Evolutionary conservation across 2,888 invertebrate genomes (phyloP), one percentile per base, ranked within the genome.

Genomic region (Cheilosia vulpina): DNA sequence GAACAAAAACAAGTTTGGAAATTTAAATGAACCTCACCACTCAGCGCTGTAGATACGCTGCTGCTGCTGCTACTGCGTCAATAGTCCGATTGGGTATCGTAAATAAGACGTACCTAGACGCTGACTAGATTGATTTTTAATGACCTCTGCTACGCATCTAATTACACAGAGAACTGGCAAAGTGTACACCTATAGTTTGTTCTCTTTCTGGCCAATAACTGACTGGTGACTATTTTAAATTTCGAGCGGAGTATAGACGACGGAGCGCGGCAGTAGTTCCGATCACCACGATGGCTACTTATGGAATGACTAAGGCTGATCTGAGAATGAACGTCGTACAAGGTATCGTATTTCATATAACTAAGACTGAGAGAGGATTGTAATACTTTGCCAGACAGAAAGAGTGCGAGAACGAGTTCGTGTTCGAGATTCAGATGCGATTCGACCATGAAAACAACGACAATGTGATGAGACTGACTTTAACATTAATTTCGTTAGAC

Each of bases 141-240:
- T 69, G 79, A 84, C 69, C 79, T 21, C 53, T 65, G 69, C 9
- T 31, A 75, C 63, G 47, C 79, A 73, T 63, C 55, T n/a, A 83
- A 57, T 79, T 72, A 68, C 78, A 21, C 0, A 52, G 24, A 52
- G 24, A 4, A 41, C 21, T 62, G 31, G 24, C n/a, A 66, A 63
- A 45, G 34, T 24, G 9, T 17, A 11, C 9, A 11, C 9, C 11
- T 52, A 6, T 5, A 52, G 15, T 52, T 13, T n/a, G 5, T 13
- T 52, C 24, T 52, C 52, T 21, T 52, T 53, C 31, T 2, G 27
- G 19, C 27, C 21, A 13, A 21, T 21, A 11, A 38, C 58, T 58
- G 7, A 13, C 0, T 4, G 17, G 4, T 38, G 57, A 77, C 47
- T 82, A 38, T 41, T 2, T 65, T 66, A 7, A 1, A 15, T 5